Base-by-base conservation (phyloP, 2,888 invertebrate genomes). In the Drosophila prostipennis region DNA sequence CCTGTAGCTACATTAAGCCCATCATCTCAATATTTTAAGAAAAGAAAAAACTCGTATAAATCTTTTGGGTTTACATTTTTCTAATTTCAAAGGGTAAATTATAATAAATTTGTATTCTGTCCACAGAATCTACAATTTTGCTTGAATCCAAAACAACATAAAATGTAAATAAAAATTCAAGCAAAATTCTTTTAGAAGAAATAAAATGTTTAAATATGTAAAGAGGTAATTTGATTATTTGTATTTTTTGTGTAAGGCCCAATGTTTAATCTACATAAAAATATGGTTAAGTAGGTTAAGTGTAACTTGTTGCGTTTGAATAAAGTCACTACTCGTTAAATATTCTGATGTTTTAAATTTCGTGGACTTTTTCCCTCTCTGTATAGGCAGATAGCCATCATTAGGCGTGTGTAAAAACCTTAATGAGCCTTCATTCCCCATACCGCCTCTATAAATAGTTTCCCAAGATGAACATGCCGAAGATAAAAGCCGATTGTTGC, bases 401-500 rank as follows among this genome's bases (percentile, higher is more conserved):
- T 53, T 34, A 34, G n/a, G 45, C 64, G 64, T 65, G 65, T 45
- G 19, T 43, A 34, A 65, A 58, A 67, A 54, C 32, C 54, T 19
- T 53, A 65, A 65, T 65, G 39, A 53, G 39, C 13, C 8, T 53
- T 6, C 45, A 43, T 46, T 67, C 11, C 54, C 46, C 45, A 52
- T 11, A 36, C 43, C 32, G 29, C 43, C 13, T 23, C 52, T 23
- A 52, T 37, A 39, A 65, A 65, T 65, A 65, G 68, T 54, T 64
- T 65, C 32, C 68, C 53, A 54, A 37, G 53, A 45, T 53, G 64
- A 53, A 45, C 53, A 53, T 45, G 53, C 37, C 37, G 34, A 46
- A 65, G 68, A 67, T 65, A 45, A 53, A 45, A 39, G 11, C 45
- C 16, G 67, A 64, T 64, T 64, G 63, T 64, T 53, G 45, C 43